Percentiles rank a stretch among this genome's conserved stretches.
phyloP scores from a whole-genome alignment of 2,113 vertebrate genomes.

The Xyliphius kryptos region DNA sequence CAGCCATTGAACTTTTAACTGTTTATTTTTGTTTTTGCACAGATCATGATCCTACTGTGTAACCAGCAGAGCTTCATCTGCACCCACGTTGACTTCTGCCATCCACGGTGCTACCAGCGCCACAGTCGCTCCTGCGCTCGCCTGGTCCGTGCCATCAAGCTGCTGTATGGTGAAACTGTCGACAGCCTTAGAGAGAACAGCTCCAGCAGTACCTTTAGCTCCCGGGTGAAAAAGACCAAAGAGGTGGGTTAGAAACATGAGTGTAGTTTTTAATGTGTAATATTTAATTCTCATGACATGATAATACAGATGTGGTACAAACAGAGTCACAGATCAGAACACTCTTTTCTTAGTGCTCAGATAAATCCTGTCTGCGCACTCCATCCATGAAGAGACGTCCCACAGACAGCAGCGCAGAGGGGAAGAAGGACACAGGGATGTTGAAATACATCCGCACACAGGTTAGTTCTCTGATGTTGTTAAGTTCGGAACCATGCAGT shows the following conservation, averaged over 20 bases:
- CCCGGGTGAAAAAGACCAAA: constrained; percentile 84
- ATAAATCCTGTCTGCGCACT: constrained; percentile 92
- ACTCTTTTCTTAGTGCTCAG: constrained; percentile 74
- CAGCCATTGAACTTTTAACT: too few relatives aligned
- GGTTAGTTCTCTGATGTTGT: constrained; percentile 57
- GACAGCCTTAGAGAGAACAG: constrained; percentile 81
- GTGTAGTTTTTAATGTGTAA: neutral
- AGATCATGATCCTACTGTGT: constrained; percentile 97
- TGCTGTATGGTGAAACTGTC: constrained; percentile 88
- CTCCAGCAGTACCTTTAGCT: constrained; percentile 51
- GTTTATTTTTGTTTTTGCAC: constrained; percentile 25
- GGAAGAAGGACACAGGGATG: constrained; percentile 96
- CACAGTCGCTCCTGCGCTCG: constrained; percentile 94
- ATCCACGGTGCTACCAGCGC: constrained; percentile 94
- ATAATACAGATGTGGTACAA: too few relatives aligned
- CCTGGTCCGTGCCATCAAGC: constrained; percentile 90
- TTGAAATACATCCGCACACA: constrained; percentile 95
- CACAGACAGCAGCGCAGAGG: constrained; percentile 78
- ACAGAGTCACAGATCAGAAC: too few relatives aligned
- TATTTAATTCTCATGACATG: too few relatives aligned
- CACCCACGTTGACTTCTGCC: constrained; percentile 92
- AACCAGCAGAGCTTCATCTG: constrained; percentile 99
- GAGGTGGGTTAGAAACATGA: constrained; percentile 65
- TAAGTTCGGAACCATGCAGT: too few relatives aligned
- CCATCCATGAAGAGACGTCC: constrained; percentile 92